Evolutionary conservation across 1,140 invertebrate species (phyloP).

Genomic region (Macrocentrus cingulum): DNA sequence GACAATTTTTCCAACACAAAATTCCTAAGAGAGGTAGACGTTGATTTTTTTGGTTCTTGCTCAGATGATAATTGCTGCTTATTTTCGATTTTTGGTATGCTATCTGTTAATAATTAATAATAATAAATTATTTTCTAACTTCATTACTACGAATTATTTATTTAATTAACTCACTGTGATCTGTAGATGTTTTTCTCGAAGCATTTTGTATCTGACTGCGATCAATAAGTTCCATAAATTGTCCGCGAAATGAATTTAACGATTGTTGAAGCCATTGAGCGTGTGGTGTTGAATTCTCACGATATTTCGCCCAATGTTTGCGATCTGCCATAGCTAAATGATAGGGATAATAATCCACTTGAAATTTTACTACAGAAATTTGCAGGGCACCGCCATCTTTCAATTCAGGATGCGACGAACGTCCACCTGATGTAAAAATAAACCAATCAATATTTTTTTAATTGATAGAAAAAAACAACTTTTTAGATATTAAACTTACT

Average conservation of each 20-base stretch:
- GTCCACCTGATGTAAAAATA: constrained; percentile 64
- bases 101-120: constrained; percentile 17
- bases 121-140: too few relatives aligned
- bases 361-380: constrained; percentile 84
- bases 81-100: constrained; percentile 29
- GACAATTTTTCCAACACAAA: constrained; percentile 73
- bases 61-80: constrained; percentile 28
- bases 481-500: constrained; percentile 59
- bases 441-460: constrained; percentile 8
- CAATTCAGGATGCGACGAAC: constrained; percentile 80
- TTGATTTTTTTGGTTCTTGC: constrained; percentile 42
- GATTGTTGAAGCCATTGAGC: constrained; percentile 75
- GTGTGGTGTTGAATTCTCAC: constrained; percentile 68
- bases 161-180: not conserved
- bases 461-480: not conserved
- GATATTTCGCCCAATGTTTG: constrained; percentile 83
- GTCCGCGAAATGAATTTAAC: constrained; percentile 67
- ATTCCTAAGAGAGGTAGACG: constrained; percentile 65
- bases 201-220: constrained; percentile 63
- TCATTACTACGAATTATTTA: too few relatives aligned
- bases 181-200: not conserved
- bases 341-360: constrained; percentile 96
- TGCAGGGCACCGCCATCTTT: constrained; percentile 92
- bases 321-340: constrained; percentile 85
- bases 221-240: constrained; percentile 67